phyloP scores from a whole-genome alignment of 1,140 invertebrate genomes.

The Drosophila ficusphila region DNA sequence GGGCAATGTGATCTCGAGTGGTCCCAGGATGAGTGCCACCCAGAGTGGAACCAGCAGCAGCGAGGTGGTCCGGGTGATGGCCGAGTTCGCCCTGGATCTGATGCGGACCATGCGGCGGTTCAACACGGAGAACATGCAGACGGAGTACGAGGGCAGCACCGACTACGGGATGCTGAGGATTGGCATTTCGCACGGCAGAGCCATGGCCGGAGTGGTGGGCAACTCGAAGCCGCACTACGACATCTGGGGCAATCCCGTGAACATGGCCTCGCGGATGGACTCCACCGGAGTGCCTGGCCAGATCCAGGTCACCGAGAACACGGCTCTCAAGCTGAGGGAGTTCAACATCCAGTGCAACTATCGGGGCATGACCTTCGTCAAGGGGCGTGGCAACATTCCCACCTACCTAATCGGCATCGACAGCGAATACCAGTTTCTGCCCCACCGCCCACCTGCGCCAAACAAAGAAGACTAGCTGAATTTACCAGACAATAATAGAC shows the following conservation, averaged over 20 bases:
- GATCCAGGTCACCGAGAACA: slow-evolving; percentile 92
- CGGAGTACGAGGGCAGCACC: slow-evolving; percentile 84
- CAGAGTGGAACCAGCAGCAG: slow-evolving; percentile 23
- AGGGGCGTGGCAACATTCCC: slow-evolving; percentile 90
- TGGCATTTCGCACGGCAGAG: slow-evolving; percentile 92
- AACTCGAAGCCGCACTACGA: slow-evolving; percentile 92
- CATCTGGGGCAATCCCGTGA: slow-evolving; percentile 97
- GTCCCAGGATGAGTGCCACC: slow-evolving; percentile 26
- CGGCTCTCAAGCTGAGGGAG: slow-evolving; percentile 88
- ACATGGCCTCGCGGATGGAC: slow-evolving; percentile 97
- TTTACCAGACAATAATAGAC: slow-evolving; percentile 36
- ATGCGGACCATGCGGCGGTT: slow-evolving; percentile 77
- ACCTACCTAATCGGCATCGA: slow-evolving; percentile 91
- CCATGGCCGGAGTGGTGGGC: slow-evolving; percentile 96
- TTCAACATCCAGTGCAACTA: slow-evolving; percentile 89
- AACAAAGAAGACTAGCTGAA: slow-evolving; percentile 27
- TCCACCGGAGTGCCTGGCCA: slow-evolving; percentile 91
- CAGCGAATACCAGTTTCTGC: slow-evolving; percentile 85
- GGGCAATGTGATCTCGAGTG: slow-evolving; percentile 48
- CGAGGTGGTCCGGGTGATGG: slow-evolving; percentile 86
- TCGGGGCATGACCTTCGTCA: slow-evolving; percentile 90
- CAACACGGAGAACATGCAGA: slow-evolving; percentile 79
- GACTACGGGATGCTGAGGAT: slow-evolving; percentile 86
- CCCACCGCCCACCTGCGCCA: slow-evolving; percentile 29
- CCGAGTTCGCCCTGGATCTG: slow-evolving; percentile 85